These are phyloP conservation scores for Bombus balteatus DNA, from an alignment of 1,140 invertebrate genomes.

Conservation along the genomic window DNA sequence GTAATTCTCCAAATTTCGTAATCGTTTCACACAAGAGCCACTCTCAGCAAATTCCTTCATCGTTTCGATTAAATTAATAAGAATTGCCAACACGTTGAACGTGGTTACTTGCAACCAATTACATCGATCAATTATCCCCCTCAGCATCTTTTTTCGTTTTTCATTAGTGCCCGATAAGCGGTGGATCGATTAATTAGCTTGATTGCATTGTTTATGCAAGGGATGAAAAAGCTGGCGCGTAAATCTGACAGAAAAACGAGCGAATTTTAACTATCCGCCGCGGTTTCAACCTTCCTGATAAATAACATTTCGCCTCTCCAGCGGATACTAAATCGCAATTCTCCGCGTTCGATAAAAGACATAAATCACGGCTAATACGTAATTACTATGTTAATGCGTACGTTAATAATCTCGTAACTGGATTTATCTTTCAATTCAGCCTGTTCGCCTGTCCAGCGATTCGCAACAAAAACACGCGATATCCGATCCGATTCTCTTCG, in stretches of 20 bases:
- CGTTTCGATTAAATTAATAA: background rate
- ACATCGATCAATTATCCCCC: background rate
- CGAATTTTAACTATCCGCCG: slow-evolving; percentile 33
- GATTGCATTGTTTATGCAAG: slow-evolving; percentile 29
- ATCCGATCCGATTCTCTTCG: background rate
- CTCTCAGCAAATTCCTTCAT: background rate
- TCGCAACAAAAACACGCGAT: background rate
- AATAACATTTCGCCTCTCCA: slow-evolving; percentile 14
- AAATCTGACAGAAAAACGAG: slow-evolving; percentile 29
- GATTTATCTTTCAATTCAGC: slow-evolving; percentile 48
- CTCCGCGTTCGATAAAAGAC: slow-evolving; percentile 10
- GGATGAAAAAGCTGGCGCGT: slow-evolving; percentile 7
- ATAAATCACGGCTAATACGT: slow-evolving; percentile 45
- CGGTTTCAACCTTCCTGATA: slow-evolving; percentile 26
- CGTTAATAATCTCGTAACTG: slow-evolving; percentile 44
- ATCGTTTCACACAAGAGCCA: background rate
- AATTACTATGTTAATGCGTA: slow-evolving; percentile 52
- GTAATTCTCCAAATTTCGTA: no score
- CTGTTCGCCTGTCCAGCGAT: background rate
- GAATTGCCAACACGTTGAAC: background rate
- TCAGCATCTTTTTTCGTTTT: background rate
- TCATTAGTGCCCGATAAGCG: slow-evolving; percentile 18
- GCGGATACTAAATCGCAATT: slow-evolving; percentile 12
- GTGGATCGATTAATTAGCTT: slow-evolving; percentile 31
- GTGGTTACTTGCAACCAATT: background rate